Evolutionary conservation across 1,140 invertebrate genomes (phyloP).

Genomic region (Aphaenogaster rudis): DNA sequence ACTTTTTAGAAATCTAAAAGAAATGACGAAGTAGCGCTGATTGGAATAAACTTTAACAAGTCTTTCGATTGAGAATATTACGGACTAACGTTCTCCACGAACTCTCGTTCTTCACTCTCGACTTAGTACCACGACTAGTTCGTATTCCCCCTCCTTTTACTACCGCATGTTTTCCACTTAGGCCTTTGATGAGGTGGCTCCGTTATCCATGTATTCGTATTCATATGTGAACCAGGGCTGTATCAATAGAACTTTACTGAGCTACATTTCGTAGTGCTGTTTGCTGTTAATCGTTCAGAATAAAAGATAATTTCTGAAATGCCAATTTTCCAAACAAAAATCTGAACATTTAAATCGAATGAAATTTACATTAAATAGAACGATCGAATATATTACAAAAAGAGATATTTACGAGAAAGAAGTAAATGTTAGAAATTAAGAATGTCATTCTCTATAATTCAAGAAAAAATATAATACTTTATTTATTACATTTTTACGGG

Average conservation of each 20-base stretch:
- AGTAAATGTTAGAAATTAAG: background rate
- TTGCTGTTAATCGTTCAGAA: background rate
- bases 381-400: background rate
- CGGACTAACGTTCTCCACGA: background rate
- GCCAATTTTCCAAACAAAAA: background rate
- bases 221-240: constrained; percentile 53
- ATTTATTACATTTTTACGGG: background rate
- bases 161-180: constrained; percentile 23
- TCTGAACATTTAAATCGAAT: background rate
- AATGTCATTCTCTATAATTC: background rate
- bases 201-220: constrained; percentile 13
- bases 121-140: constrained; percentile 1
- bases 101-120: background rate
- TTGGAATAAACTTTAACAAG: background rate
- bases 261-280: background rate
- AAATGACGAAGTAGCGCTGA: background rate
- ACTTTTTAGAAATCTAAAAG: constrained; percentile 12
- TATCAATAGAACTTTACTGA: constrained; percentile 45
- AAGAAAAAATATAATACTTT: background rate
- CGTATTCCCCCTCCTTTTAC: background rate
- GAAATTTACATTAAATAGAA: background rate
- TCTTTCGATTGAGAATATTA: background rate
- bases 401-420: background rate
- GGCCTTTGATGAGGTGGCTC: constrained; percentile 15
- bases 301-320: constrained; percentile 1